Evolutionary conservation across 2,888 invertebrate species (phyloP).

Genomic region (Ceramica pisi): DNA sequence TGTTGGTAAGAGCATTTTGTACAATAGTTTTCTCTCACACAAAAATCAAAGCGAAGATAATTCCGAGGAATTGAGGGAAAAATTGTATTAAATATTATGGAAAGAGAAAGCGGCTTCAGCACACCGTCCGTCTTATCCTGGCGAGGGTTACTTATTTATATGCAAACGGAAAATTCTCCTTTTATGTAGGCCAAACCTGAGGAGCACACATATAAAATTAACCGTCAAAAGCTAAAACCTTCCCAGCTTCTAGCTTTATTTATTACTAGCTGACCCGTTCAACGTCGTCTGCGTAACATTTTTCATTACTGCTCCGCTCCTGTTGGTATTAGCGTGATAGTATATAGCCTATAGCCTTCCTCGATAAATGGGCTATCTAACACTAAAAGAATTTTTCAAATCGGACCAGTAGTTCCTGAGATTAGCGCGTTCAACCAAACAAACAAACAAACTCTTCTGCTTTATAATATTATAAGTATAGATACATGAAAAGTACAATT

Average conservation of each 20-base stretch:
- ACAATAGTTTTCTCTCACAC: conserved; percentile 3
- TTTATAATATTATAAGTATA: too few relatives aligned
- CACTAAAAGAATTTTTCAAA: too few relatives aligned
- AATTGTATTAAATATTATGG: conserved; percentile 66
- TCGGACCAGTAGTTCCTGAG: too few relatives aligned
- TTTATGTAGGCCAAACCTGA: conserved; percentile 58
- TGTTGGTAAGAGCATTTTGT: background rate
- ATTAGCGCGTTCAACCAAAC: too few relatives aligned
- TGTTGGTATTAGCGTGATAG: too few relatives aligned
- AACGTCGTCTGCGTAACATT: too few relatives aligned
- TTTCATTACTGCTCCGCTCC: too few relatives aligned
- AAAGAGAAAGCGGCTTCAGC: conserved; percentile 69
- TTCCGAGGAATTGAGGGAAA: conserved; percentile 50
- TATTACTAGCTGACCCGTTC: too few relatives aligned
- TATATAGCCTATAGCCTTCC: too few relatives aligned
- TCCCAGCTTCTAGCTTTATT: conserved; percentile 8
- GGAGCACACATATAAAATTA: conserved; percentile 35
- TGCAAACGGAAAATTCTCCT: conserved; percentile 68
- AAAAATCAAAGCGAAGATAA: conserved; percentile 37
- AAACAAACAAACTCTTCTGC: too few relatives aligned
- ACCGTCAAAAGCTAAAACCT: conserved; percentile 7
- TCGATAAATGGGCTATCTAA: too few relatives aligned
- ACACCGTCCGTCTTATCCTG: conserved; percentile 77
- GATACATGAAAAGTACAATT: background rate
- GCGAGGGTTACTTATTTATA: conserved; percentile 83